A percentile compares a stretch with the other conserved stretches of the same genome.
phyloP scores from a whole-genome alignment of 2,888 invertebrate genomes.

The Callyntrura sp. region DNA sequence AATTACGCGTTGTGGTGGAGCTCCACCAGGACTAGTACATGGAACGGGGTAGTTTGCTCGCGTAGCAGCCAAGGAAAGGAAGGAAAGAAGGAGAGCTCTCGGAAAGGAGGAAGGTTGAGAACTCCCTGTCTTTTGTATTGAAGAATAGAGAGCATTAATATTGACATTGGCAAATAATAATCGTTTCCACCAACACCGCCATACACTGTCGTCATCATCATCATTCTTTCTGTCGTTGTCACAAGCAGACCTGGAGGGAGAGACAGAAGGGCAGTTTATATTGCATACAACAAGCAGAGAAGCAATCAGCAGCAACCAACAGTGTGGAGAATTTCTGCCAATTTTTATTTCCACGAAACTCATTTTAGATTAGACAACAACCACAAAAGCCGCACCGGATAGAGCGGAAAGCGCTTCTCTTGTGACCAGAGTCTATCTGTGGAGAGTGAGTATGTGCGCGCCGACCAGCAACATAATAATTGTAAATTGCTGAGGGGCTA shows the following conservation, averaged over 20 bases:
- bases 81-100: background rate
- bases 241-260: background rate
- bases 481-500: background rate
- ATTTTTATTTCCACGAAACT: slow-evolving; percentile 44
- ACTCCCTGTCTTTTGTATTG: slow-evolving; percentile 39
- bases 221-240: slow-evolving; percentile 1
- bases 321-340: slow-evolving; percentile 8
- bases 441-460: background rate
- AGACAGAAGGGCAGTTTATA: too few relatives aligned
- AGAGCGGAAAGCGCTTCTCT: too few relatives aligned
- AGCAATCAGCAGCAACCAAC: too few relatives aligned
- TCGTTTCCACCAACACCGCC: too few relatives aligned
- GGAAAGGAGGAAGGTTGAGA: slow-evolving; percentile 31
- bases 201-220: background rate
- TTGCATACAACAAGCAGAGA: background rate
- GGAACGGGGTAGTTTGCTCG: background rate
- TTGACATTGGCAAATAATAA: slow-evolving; percentile 63
- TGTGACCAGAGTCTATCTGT: background rate
- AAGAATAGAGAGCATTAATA: slow-evolving; percentile 31
- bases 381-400: background rate
- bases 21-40: background rate
- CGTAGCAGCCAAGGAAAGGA: background rate
- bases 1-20: background rate
- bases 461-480: too few relatives aligned
- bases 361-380: slow-evolving; percentile 28